These are phyloP conservation scores for Bergia sp. DNA, from an alignment of 92 coral and sea anemone genomes.

Conservation along the genomic window DNA sequence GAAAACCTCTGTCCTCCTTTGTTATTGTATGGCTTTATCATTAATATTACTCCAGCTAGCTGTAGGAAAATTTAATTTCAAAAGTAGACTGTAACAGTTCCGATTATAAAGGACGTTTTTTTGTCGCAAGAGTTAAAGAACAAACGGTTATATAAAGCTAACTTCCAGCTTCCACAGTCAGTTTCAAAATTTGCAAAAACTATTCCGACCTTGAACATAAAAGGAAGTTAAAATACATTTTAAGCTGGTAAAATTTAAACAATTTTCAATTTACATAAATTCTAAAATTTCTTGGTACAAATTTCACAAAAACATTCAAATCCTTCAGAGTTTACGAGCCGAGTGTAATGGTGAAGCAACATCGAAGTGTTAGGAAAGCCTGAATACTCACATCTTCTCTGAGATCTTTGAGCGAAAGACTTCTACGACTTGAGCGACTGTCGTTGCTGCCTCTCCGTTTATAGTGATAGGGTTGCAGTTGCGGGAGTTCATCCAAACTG, in stretches of 20 bases:
- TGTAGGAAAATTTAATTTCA: not conserved
- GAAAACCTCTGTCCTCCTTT: not conserved
- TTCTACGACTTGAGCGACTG: slow-evolving; percentile 22
- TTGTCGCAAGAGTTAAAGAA: not conserved
- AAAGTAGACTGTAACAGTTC: not conserved
- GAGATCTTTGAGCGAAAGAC: slow-evolving; percentile 15
- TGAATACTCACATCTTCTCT: slow-evolving; percentile 40
- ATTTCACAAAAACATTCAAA: not conserved
- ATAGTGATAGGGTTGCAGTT: slow-evolving; percentile 19
- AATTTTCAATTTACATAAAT: too few species aligned
- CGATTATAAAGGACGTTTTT: too few species aligned
- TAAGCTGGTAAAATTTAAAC: too few species aligned
- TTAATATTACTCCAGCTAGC: not conserved
- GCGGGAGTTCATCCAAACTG: slow-evolving; percentile 7
- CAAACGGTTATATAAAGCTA: too few species aligned
- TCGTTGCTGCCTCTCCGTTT: slow-evolving; percentile 31
- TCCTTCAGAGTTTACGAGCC: not conserved
- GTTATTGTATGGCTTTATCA: not conserved
- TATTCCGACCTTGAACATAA: not conserved
- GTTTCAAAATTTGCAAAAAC: not conserved
- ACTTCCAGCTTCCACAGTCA: not conserved
- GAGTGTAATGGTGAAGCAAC: not conserved
- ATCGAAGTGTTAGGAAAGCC: too few species aligned
- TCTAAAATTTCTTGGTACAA: not conserved
- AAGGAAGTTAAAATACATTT: not conserved